Conservation (phyloP, 2,888 invertebrate species). For the Rhagonycha fulva region DNA sequence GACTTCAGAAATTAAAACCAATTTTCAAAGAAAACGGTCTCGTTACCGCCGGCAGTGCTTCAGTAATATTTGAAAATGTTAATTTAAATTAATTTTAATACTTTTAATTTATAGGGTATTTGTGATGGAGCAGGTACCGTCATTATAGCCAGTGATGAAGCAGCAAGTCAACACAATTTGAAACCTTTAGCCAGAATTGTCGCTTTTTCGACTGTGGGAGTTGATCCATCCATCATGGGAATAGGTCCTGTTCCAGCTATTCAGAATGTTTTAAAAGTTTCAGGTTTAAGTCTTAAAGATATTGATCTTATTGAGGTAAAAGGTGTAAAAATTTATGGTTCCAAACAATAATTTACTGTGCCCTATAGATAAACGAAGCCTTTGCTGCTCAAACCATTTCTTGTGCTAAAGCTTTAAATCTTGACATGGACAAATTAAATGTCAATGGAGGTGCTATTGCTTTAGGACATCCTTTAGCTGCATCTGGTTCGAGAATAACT, state of each 20-base stretch:
- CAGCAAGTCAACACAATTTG: slow-evolving; percentile 77
- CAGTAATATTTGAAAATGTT: slow-evolving; percentile 66
- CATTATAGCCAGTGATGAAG: slow-evolving; percentile 88
- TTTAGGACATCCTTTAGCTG: slow-evolving; percentile 95
- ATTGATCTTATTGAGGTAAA: slow-evolving; percentile 90
- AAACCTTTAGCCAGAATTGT: slow-evolving; percentile 90
- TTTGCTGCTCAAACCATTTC: slow-evolving; percentile 94
- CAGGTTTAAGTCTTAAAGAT: slow-evolving; percentile 80
- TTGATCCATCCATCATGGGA: slow-evolving; percentile 98
- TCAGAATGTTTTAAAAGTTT: slow-evolving; percentile 76
- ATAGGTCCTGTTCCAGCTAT: slow-evolving; percentile 96
- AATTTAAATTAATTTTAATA: not conserved
- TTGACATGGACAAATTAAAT: slow-evolving; percentile 88
- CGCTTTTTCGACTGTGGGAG: slow-evolving; percentile 91
- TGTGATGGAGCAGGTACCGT: slow-evolving; percentile 97
- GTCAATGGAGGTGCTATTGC: slow-evolving; percentile 97
- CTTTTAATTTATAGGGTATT: slow-evolving; percentile 72
- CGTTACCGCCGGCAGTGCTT: slow-evolving; percentile 93
- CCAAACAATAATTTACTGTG: slow-evolving; percentile 1
- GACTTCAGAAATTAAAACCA: slow-evolving; percentile 81
- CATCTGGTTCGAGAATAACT: slow-evolving; percentile 91
- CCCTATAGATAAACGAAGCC: slow-evolving; percentile 91
- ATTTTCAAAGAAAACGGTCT: slow-evolving; percentile 94
- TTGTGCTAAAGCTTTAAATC: slow-evolving; percentile 84
- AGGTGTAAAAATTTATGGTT: not conserved